Evolutionary conservation across 2,113 vertebrate genomes (phyloP), one percentile per base, ranked within the genome.

Genomic region (Rhizomys pruinosus): DNA sequence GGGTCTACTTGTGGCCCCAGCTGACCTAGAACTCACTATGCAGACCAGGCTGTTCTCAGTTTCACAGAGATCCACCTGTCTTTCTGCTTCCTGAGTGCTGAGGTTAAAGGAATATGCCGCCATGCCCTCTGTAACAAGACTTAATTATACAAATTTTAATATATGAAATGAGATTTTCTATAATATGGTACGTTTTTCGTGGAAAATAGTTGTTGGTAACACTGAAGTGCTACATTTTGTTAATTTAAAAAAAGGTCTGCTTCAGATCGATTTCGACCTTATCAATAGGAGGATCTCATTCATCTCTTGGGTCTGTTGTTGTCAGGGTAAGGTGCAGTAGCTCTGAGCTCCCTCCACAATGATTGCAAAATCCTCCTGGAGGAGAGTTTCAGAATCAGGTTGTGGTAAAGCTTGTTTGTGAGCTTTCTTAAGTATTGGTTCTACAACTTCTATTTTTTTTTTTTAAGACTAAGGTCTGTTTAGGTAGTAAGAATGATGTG

Each of bases 221-320:
- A 98, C 98, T 98, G 95, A 98, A 98, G 97, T 96, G 96, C 98
- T 97, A 97, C 98, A 97, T 98, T 98, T 98, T 97, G 95, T 98
- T 98, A 98, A 99, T 98, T 98, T 98, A 96, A 98, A 98, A 98
- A 98, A 98, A 98, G 98, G 98, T 98, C 98, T 98, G 95, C 97
- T 96, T 98, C 97, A 98, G 98, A 99, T 99, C 97, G 98, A 98
- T 98, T 97, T 97, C 64, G 98, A 99, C 99, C 99, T 99, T 99
- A 98, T 99, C 98, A 98, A 98, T 98, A 98, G 97, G 95, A 96
- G 97, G 95, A 97, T 97, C 98, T 98, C 98, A 98, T 99, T 99
- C 98, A 98, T 99, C 98, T 99, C 98, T 96, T 81, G 87, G 96
- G 95, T 86, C 96, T 97, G n/a, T n/a, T 97, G 98, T 98, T 98